Evolutionary conservation across 2,113 vertebrate species (phyloP).

Genomic region (Paradoxurus hermaphroditus): DNA sequence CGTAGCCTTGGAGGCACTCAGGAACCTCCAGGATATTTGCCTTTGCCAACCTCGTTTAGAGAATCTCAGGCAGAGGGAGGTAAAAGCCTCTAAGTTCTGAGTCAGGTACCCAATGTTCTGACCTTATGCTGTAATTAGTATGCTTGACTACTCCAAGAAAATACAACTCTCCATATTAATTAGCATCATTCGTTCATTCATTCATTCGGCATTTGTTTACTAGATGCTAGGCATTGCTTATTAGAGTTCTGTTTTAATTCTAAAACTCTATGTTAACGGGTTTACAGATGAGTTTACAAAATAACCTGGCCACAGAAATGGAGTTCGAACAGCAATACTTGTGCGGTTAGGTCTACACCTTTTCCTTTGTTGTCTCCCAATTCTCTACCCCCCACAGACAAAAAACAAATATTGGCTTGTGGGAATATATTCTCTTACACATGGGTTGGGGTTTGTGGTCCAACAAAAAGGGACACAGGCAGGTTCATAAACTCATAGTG

Average conservation of each 20-base stretch:
- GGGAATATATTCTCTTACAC: neutral
- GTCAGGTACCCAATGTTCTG: neutral
- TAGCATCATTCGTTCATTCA: neutral
- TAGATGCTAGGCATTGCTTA: neutral
- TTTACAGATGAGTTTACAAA: neutral
- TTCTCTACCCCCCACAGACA: neutral
- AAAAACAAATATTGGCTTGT: neutral
- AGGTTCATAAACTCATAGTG: neutral
- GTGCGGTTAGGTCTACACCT: neutral
- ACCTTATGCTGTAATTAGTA: neutral
- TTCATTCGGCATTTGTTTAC: neutral
- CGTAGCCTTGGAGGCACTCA: neutral
- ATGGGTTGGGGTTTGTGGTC: neutral
- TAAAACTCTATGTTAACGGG: neutral
- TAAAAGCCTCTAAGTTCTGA: neutral
- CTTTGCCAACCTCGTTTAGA: neutral
- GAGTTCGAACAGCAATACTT: neutral
- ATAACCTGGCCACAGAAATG: neutral
- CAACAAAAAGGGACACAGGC: neutral
- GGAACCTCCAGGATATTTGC: neutral
- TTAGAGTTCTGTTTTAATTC: conserved; percentile 38
- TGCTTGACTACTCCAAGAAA: neutral
- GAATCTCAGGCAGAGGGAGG: neutral
- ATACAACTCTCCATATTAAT: neutral
- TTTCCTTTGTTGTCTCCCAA: no score